Conservation (phyloP, 2,888 invertebrate species). For the Griposia aprilina region DNA sequence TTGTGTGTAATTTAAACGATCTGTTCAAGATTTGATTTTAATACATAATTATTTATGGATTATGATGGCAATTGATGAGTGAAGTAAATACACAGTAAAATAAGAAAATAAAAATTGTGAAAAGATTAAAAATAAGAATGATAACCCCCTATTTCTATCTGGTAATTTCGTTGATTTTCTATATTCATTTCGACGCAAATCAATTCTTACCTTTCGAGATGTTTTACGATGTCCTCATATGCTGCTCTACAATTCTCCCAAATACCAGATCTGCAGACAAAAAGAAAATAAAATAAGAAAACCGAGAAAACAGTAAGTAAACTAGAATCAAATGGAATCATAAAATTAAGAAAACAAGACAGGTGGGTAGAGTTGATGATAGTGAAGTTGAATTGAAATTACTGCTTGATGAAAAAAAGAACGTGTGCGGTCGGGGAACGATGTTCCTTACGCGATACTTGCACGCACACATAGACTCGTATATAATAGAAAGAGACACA, state of each 20-base stretch:
- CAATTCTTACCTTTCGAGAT: slow-evolving; percentile 96
- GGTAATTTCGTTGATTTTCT: background rate
- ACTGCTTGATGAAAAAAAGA: background rate
- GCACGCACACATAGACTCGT: background rate
- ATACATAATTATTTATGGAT: slow-evolving; percentile 23
- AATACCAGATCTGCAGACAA: slow-evolving; percentile 94
- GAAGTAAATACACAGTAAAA: slow-evolving; percentile 36
- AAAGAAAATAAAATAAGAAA: slow-evolving; percentile 85
- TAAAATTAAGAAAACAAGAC: slow-evolving; percentile 69
- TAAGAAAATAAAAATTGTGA: slow-evolving; percentile 34
- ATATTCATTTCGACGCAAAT: slow-evolving; percentile 28
- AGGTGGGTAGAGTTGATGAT: slow-evolving; percentile 67
- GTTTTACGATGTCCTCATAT: slow-evolving; percentile 98
- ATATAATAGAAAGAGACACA: background rate
- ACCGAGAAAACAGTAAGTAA: slow-evolving; percentile 77
- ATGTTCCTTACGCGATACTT: background rate
- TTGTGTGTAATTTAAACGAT: slow-evolving; percentile 30
- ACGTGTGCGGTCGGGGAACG: background rate
- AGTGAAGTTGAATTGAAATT: background rate
- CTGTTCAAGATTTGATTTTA: slow-evolving; percentile 10
- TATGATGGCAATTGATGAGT: slow-evolving; percentile 26
- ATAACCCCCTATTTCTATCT: slow-evolving; percentile 20
- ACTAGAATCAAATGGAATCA: slow-evolving; percentile 69
- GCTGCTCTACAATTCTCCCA: slow-evolving; percentile 99
- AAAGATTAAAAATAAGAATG: slow-evolving; percentile 30